These are phyloP conservation scores for Danio choprae DNA, from an alignment of 2,797 vertebrate genomes.

Conservation along the genomic window DNA sequence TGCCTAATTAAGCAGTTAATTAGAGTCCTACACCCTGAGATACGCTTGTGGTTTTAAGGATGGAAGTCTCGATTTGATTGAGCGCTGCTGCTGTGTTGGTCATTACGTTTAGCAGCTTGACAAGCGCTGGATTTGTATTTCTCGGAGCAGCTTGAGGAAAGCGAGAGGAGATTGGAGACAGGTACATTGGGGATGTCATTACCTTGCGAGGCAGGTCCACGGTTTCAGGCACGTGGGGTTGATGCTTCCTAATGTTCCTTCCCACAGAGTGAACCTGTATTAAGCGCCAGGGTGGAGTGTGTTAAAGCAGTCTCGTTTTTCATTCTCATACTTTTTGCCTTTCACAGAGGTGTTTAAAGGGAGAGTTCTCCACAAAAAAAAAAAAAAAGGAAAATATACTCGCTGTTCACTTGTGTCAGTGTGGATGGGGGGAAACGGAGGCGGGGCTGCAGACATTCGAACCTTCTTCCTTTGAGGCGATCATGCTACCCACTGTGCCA, in stretches of 20 bases:
- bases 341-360: no score
- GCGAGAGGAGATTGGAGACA: conserved; percentile 74
- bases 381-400: no score
- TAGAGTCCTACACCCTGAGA: conserved; percentile 36
- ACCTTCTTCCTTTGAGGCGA: no score
- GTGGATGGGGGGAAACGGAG: no score
- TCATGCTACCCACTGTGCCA: no score
- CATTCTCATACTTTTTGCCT: conserved; percentile 61
- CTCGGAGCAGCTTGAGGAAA: conserved; percentile 78
- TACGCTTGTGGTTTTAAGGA: conserved; percentile 35
- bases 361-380: no score
- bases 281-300: conserved; percentile 88
- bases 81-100: conserved; percentile 29
- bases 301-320: conserved; percentile 67
- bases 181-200: conserved; percentile 82
- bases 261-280: conserved; percentile 88
- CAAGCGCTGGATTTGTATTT: conserved; percentile 84
- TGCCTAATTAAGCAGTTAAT: conserved; percentile 37
- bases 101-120: conserved; percentile 71
- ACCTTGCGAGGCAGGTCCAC: conserved; percentile 75
- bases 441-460: not conserved
- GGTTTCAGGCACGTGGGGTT: conserved; percentile 81
- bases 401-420: no score
- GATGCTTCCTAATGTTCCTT: conserved; percentile 83
- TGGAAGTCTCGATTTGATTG: conserved; percentile 36